A percentile compares a stretch with the other conserved stretches of the same genome.
Evolutionary conservation across 2,888 invertebrate genomes (phyloP).

Genomic region (Omphaloscelis lunosa): DNA sequence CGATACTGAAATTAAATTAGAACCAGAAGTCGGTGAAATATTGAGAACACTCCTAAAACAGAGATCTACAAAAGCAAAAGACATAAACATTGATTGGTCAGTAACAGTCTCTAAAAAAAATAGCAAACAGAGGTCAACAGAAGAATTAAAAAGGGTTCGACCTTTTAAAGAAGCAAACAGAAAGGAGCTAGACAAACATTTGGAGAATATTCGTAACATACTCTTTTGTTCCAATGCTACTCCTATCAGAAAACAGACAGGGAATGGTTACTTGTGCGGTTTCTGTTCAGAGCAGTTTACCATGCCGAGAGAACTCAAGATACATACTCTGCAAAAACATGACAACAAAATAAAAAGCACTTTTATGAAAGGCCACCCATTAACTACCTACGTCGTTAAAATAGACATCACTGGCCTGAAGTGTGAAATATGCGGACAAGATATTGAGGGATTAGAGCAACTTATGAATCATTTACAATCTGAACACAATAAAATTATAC

Average conservation of each 20-base stretch:
- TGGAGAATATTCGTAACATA: conserved; percentile 73
- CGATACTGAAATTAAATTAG: conserved; percentile 58
- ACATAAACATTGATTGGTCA: conserved; percentile 45
- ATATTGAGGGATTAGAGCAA: conserved; percentile 44
- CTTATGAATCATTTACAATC: conserved; percentile 47
- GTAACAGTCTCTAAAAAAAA: conserved; percentile 48
- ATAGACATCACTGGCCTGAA: conserved; percentile 58
- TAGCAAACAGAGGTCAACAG: background rate
- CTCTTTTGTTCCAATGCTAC: conserved; percentile 78
- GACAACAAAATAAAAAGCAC: conserved; percentile 62
- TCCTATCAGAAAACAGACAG: conserved; percentile 74
- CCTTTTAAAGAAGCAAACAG: background rate
- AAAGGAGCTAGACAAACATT: conserved; percentile 55
- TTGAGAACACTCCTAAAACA: conserved; percentile 37
- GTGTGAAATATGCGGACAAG: conserved; percentile 46
- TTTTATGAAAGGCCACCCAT: conserved; percentile 69
- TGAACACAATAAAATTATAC: conserved; percentile 47
- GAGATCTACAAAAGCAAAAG: conserved; percentile 30
- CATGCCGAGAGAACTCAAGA: conserved; percentile 74
- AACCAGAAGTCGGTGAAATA: conserved; percentile 48
- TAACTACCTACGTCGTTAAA: conserved; percentile 60
- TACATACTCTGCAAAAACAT: conserved; percentile 73
- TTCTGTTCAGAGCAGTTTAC: conserved; percentile 73
- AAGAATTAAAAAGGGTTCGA: conserved; percentile 4
- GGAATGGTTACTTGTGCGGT: conserved; percentile 76